Base-by-base conservation (phyloP, 1,140 invertebrate genomes). In the Drosophila pandora region DNA sequence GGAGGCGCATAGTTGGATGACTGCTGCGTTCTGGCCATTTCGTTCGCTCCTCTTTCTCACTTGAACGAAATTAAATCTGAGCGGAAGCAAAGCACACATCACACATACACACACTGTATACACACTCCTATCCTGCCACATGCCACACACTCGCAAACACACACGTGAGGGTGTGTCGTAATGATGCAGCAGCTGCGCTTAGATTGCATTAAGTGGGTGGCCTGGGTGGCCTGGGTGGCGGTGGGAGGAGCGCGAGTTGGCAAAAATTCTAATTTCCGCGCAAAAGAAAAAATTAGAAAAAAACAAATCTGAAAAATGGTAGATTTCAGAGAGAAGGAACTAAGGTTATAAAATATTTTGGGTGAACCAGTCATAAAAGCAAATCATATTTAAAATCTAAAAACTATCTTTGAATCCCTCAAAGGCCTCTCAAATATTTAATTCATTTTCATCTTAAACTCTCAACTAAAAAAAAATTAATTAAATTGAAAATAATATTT, bases 151-250 rank as follows among this genome's bases (percentile, higher is more conserved):
- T 25, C 30, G 53, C 22, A 34, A 28, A 61, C 58, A 55, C 56
- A 75, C 39, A 73, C 56, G 30, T 4, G 25, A 13, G 25, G 21
- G 23, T n/a, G 39, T 47, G 68, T 62, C 75, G 79, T 88, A 90
- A 90, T 84, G 88, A 90, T 90, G 88, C 85, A 74, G 81, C 88
- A 87, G 78, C 78, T 79, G 82, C 82, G 82, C 87, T 90, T 90
- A 90, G 87, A 90, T 90, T 90, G 87, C 87, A 90, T 90, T 83
- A 90, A 90, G 87, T 72, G 79, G 79, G 79, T 53, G 76, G 65
- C 12, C 2, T 10, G 34, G 34, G 10, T 1, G 34, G 25, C 54
- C 2, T 10, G 34, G 34, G 10, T 1, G 34, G 25, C 54, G 8
- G 58, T 8, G 28, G 63, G n/a, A 8, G 30, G 45, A 37, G 49